phyloP scores from a whole-genome alignment of 2,113 vertebrate species.

The Cygnus buccinator region DNA sequence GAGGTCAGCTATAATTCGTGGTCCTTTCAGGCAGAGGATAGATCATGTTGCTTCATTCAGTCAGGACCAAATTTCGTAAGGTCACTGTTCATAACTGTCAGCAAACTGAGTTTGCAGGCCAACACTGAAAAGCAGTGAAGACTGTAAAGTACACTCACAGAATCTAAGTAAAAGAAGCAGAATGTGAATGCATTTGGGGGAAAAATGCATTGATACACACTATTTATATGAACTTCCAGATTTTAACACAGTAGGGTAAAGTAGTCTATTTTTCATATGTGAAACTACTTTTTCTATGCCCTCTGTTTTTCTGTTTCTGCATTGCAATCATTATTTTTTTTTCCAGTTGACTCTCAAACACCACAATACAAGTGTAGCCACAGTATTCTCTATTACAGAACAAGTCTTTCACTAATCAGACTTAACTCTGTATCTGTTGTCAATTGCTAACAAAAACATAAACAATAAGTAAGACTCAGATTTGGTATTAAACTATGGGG shows the following conservation, averaged over 20 bases:
- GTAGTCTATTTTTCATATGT: background rate
- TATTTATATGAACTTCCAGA: background rate
- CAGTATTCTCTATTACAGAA: background rate
- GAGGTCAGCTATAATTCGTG: background rate
- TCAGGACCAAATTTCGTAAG: background rate
- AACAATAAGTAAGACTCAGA: background rate
- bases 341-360: slow-evolving; percentile 8
- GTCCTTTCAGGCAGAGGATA: background rate
- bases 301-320: background rate
- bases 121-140: background rate
- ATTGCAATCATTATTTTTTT: background rate
- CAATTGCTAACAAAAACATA: background rate
- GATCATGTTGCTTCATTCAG: background rate
- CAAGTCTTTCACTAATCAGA: slow-evolving; percentile 8
- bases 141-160: background rate
- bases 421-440: background rate
- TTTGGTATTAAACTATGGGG: background rate
- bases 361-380: background rate
- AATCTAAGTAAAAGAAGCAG: background rate
- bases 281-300: background rate
- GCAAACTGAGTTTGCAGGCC: background rate
- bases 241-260: background rate
- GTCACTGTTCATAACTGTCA: background rate
- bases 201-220: background rate
- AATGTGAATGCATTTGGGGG: background rate